A percentile compares a stretch with the other conserved stretches of the same genome.
phyloP scores from a whole-genome alignment of 2,888 invertebrate species.

The Dryobotodes eremita region DNA sequence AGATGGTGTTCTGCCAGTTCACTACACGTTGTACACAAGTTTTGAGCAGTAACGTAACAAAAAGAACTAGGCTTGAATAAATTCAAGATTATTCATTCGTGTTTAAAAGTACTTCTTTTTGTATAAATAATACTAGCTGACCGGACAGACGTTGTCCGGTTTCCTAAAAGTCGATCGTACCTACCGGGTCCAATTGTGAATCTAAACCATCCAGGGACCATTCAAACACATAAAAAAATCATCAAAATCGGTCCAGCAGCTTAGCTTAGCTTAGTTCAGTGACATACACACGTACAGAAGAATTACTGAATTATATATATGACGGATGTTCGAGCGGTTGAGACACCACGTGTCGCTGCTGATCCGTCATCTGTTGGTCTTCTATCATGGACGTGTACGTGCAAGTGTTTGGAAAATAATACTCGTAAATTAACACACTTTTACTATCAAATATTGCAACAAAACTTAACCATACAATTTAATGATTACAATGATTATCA shows the following conservation, averaged over 20 bases:
- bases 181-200: neutral
- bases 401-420: too few species aligned
- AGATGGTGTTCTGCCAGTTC: neutral
- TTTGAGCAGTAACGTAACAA: neutral
- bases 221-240: neutral
- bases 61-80: neutral
- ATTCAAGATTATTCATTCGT: too few species aligned
- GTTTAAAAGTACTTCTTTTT: neutral
- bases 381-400: too few species aligned
- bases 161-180: neutral
- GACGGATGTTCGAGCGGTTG: too few species aligned
- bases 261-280: neutral
- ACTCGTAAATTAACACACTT: too few species aligned
- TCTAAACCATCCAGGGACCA: neutral
- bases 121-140: neutral
- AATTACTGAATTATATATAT: too few species aligned
- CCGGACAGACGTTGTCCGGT: neutral
- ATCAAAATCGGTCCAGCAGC: neutral
- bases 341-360: too few species aligned
- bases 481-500: too few species aligned
- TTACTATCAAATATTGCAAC: too few species aligned
- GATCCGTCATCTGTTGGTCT: too few species aligned
- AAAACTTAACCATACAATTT: too few species aligned
- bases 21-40: neutral
- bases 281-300: neutral